Evolutionary conservation across 2,797 vertebrate species (phyloP).

Genomic region (Sebastes kiyomatsui): DNA sequence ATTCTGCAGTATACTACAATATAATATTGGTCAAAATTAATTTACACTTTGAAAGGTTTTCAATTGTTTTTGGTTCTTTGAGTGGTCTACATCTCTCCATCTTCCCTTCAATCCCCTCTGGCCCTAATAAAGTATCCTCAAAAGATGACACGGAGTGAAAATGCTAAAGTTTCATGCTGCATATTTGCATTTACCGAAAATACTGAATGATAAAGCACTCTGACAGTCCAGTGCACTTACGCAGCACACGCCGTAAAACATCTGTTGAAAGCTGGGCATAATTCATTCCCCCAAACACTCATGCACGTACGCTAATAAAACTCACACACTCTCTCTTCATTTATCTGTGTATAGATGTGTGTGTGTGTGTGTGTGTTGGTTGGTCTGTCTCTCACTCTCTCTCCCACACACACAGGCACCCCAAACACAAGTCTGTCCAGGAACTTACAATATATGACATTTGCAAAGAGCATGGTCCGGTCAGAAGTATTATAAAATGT

Average conservation of each 20-base stretch:
- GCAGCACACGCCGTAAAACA: conserved; percentile 63
- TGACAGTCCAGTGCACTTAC: conserved; percentile 71
- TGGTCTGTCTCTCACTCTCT: neutral
- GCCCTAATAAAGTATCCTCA: conserved; percentile 41
- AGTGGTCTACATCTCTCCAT: conserved; percentile 4
- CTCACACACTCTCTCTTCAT: conserved; percentile 36
- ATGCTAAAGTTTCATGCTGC: conserved; percentile 51
- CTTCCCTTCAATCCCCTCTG: neutral
- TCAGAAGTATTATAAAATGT: conserved; percentile 8
- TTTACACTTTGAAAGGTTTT: neutral
- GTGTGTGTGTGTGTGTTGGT: neutral
- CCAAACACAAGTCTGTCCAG: neutral
- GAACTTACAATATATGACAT: conserved; percentile 21
- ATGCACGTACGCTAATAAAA: conserved; percentile 39
- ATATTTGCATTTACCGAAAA: conserved; percentile 73
- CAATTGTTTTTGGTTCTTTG: neutral
- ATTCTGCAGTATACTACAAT: neutral
- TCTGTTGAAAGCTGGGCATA: conserved; percentile 70
- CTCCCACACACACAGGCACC: neutral
- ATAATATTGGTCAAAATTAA: neutral
- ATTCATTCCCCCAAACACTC: conserved; percentile 61
- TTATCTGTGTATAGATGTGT: conserved; percentile 34
- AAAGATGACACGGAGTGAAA: conserved; percentile 52
- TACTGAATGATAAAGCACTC: conserved; percentile 68
- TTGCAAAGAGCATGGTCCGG: conserved; percentile 10